phyloP scores from a whole-genome alignment of 2,113 vertebrate species.

The Neoarius graeffei region DNA sequence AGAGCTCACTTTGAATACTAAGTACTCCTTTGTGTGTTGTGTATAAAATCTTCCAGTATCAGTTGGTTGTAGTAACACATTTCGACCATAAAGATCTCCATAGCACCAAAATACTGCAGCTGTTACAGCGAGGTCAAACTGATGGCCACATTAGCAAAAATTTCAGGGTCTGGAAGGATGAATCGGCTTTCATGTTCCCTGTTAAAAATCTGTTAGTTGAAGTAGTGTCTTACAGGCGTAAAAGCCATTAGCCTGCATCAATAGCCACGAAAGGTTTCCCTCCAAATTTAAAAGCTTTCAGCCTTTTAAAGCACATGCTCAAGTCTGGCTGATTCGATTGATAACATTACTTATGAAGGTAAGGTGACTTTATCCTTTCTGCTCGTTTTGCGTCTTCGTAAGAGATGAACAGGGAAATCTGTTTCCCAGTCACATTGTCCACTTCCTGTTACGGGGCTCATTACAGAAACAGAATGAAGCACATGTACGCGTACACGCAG shows the following conservation, averaged over 20 bases:
- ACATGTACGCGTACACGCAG: not conserved
- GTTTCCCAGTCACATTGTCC: constrained; percentile 43
- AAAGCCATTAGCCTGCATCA: not conserved
- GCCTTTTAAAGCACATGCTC: not conserved
- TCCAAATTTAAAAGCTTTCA: not conserved
- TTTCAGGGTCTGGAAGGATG: not conserved
- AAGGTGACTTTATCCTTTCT: not conserved
- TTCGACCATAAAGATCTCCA: not conserved
- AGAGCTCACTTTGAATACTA: not conserved
- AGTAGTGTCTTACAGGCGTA: not conserved
- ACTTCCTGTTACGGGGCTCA: constrained; percentile 55
- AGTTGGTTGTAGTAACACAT: not conserved
- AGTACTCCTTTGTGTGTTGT: not conserved
- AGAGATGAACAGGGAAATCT: constrained; percentile 34
- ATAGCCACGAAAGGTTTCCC: not conserved
- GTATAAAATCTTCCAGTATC: not conserved
- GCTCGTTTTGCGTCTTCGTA: not conserved
- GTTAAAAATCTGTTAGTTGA: not conserved
- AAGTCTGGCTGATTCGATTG: not conserved
- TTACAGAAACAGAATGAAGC: constrained; percentile 51
- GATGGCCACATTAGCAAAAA: not conserved
- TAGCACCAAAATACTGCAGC: not conserved
- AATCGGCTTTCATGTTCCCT: not conserved
- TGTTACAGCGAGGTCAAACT: not conserved
- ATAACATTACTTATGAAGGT: not conserved